phyloP scores from a whole-genome alignment of 2,797 vertebrate genomes.

The Rousettus madagascariensis region DNA sequence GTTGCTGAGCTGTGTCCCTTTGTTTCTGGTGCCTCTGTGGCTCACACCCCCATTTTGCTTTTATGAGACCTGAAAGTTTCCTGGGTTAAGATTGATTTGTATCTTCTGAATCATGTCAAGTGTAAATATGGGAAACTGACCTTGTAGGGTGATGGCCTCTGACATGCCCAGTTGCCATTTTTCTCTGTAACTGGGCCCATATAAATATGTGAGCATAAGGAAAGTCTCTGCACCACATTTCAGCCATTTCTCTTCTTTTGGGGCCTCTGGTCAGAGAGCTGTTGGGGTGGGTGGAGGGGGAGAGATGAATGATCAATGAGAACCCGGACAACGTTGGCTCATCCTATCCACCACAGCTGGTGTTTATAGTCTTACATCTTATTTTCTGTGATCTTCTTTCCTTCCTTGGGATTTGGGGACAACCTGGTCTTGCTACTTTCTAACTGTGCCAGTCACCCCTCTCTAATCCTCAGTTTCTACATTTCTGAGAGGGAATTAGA shows the following conservation, averaged over 20 bases:
- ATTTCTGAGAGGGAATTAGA: neutral
- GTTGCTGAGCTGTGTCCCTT: neutral
- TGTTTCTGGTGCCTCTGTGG: neutral
- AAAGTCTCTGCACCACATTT: neutral
- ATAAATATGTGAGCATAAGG: fast-evolving
- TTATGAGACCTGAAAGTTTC: neutral
- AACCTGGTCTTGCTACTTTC: neutral
- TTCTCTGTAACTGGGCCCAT: neutral
- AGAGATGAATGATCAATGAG: neutral
- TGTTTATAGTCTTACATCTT: neutral
- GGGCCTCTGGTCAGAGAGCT: neutral
- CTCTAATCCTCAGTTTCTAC: neutral
- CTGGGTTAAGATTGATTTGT: neutral
- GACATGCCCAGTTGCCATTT: no score
- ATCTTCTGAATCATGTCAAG: neutral
- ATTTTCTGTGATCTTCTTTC: neutral
- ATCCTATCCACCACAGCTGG: neutral
- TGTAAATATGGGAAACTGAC: neutral
- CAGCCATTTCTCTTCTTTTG: neutral
- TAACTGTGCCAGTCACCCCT: neutral
- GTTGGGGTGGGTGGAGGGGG: neutral
- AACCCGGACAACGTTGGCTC: neutral
- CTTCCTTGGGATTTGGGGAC: neutral
- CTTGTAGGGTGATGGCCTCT: neutral
- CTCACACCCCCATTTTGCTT: neutral